These are phyloP conservation scores for Ceratina calcarata DNA, from an alignment of 1,140 invertebrate genomes.

Conservation along the genomic window DNA sequence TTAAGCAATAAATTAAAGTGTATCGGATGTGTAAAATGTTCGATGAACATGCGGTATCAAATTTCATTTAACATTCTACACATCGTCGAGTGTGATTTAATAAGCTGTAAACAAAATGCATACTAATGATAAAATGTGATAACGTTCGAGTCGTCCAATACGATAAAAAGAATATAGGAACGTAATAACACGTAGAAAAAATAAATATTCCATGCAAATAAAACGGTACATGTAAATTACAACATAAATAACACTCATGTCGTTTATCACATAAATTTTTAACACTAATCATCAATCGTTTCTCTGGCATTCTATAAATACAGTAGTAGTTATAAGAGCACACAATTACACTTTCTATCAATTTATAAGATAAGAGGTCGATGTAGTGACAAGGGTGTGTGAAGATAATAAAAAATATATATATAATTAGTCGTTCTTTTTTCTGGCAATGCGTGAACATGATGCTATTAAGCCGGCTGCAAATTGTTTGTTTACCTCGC, in stretches of 20 bases:
- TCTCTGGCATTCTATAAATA: neutral
- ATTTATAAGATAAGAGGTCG: neutral
- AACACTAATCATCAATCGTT: neutral
- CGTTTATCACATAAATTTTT: neutral
- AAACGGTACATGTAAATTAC: slow-evolving; percentile 19
- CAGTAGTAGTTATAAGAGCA: slow-evolving; percentile 2
- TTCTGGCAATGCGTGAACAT: slow-evolving; percentile 60
- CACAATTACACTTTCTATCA: neutral
- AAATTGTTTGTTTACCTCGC: slow-evolving; percentile 89
- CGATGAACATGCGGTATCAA: slow-evolving; percentile 10
- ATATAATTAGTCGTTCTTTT: slow-evolving; percentile 46
- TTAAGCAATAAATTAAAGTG: slow-evolving; percentile 32
- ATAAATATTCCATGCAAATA: slow-evolving; percentile 39
- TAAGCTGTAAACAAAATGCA: slow-evolving; percentile 41
- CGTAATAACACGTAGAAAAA: slow-evolving; percentile 11
- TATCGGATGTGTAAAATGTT: slow-evolving; percentile 17
- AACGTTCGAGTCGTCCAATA: neutral
- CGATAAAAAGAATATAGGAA: neutral
- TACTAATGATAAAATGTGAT: slow-evolving; percentile 15
- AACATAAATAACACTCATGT: slow-evolving; percentile 13
- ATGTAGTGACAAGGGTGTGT: slow-evolving; percentile 18
- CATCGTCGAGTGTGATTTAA: slow-evolving; percentile 23
- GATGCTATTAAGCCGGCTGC: slow-evolving; percentile 74
- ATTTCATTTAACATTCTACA: slow-evolving; percentile 25
- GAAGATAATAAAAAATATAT: slow-evolving; percentile 38